Evolutionary conservation across 2,888 invertebrate genomes (phyloP), one percentile per base, ranked within the genome.

Genomic region (Melangyna quadrimaculata): DNA sequence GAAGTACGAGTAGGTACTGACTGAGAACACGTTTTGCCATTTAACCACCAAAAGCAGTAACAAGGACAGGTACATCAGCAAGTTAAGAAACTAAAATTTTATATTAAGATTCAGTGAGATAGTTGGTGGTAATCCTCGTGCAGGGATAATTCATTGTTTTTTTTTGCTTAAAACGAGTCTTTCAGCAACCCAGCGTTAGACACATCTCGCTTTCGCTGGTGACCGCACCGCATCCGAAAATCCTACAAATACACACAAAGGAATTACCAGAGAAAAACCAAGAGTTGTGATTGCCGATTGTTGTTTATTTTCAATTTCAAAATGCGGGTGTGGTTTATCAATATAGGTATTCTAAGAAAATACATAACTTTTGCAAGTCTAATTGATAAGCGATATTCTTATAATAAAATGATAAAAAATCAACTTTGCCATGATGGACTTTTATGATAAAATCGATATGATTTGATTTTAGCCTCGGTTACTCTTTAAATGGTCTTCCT

Each of bases 251-350:
- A 12, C 24, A n/a, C 55, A 82, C 69, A 63, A 69, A 61, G 37
- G 53, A 70, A 55, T 45, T 61, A 10, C 71, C 10, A 55, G 55
- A 51, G 37, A 55, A 27, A 40, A 24, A 43, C 17, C 9, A 61
- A 63, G 14, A 48, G 12, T 74, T 70, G 55, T 22, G 35, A 78
- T 55, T 51, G 17, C 59, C 45, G 69, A 70, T 32, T 79, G 74
- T 65, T 84, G 71, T 71, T 84, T 74, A 65, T 83, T 74, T 78
- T 75, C 22, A 27, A 74, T 40, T 51, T 63, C 55, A 79, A 71
- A 45, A 45, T 84, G 43, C 83, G 83, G 83, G 83, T 65, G 83
- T 84, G 83, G 83, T 79, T 81, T 45, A 74, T 70, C 48, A 74
- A 53, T 45, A 37, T 35, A 35, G n/a, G n/a, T n/a, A n/a, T n/a